A percentile compares a stretch with the other conserved stretches of the same genome.
These are phyloP conservation scores for Lasius platythorax DNA, from an alignment of 2,888 invertebrate species.

Conservation along the genomic window DNA sequence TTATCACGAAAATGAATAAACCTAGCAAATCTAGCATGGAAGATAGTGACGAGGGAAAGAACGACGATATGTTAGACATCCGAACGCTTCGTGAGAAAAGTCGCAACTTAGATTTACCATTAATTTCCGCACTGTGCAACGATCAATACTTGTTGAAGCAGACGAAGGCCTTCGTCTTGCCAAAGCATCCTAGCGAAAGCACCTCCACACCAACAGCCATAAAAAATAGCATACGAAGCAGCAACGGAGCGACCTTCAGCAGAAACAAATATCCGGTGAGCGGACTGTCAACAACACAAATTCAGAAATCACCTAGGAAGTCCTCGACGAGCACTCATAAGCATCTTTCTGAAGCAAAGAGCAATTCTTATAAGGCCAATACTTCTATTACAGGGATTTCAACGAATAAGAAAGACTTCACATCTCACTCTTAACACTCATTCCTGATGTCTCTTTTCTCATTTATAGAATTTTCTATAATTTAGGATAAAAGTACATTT, in stretches of 20 bases:
- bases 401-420: constrained; percentile 80
- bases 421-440: constrained; percentile 81
- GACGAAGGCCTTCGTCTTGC: constrained; percentile 94
- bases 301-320: constrained; percentile 88
- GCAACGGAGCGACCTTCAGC: constrained; percentile 76
- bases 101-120: constrained; percentile 95
- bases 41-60: constrained; percentile 73
- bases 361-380: constrained; percentile 72
- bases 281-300: constrained; percentile 88
- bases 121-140: constrained; percentile 97
- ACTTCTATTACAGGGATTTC: constrained; percentile 70
- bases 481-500: constrained; percentile 67
- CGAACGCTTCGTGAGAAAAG: constrained; percentile 95
- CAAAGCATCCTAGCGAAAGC: constrained; percentile 88
- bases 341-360: constrained; percentile 91
- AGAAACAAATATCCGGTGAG: constrained; percentile 90
- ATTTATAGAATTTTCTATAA: constrained; percentile 56
- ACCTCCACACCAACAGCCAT: constrained; percentile 44
- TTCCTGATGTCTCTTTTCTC: background rate
- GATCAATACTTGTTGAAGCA: constrained; percentile 96
- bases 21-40: constrained; percentile 33
- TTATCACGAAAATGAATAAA: constrained; percentile 65
- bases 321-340: constrained; percentile 88
- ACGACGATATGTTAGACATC: constrained; percentile 89
- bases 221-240: constrained; percentile 69